These are phyloP conservation scores for Orchesellides sinensis DNA, from an alignment of 2,888 invertebrate genomes.

Conservation along the genomic window DNA sequence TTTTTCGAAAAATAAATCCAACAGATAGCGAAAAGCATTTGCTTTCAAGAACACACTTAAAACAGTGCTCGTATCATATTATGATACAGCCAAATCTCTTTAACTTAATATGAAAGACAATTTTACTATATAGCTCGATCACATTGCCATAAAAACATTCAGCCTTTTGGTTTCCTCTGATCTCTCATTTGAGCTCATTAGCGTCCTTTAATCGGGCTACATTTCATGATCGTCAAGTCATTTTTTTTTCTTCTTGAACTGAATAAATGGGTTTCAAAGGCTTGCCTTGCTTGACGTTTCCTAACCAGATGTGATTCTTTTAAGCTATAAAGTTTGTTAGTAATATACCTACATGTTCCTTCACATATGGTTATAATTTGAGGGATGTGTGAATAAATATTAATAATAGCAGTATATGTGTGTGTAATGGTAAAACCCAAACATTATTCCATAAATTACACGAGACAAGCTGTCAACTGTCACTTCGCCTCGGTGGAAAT, in stretches of 20 bases:
- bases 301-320: slow-evolving; percentile 4
- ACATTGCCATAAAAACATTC: slow-evolving; percentile 45
- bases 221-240: slow-evolving; percentile 66
- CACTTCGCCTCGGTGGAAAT: slow-evolving; percentile 58
- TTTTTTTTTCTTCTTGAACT: slow-evolving; percentile 40
- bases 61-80: too few relatives aligned
- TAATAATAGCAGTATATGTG: not conserved
- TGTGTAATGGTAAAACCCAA: not conserved
- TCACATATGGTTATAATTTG: slow-evolving; percentile 10
- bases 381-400: not conserved
- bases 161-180: slow-evolving; percentile 46
- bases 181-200: slow-evolving; percentile 72
- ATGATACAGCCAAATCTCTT: too few relatives aligned
- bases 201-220: slow-evolving; percentile 68
- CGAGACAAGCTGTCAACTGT: slow-evolving; percentile 57
- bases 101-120: too few relatives aligned
- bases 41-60: too few relatives aligned
- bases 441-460: slow-evolving; percentile 45
- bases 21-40: too few relatives aligned
- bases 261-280: slow-evolving; percentile 30
- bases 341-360: too few relatives aligned
- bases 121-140: too few relatives aligned
- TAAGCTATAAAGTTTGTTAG: too few relatives aligned
- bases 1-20: too few relatives aligned
- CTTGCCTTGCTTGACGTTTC: slow-evolving; percentile 11